Percentiles rank a stretch among this genome's conserved stretches.
Evolutionary conservation across 2,113 vertebrate species (phyloP).

Genomic region (Columba janthina): DNA sequence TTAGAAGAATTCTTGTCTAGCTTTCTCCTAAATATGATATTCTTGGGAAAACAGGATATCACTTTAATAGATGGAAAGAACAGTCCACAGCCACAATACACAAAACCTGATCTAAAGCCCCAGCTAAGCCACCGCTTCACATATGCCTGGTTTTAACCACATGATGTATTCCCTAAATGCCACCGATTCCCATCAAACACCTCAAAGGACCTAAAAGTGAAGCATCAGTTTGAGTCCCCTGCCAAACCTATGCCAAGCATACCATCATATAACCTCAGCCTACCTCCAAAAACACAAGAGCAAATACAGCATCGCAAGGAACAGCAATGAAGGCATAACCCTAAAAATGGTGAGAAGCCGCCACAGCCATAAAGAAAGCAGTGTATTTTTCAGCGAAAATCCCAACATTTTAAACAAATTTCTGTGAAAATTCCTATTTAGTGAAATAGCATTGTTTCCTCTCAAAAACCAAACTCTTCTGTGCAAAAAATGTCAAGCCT

Average conservation of each 20-base stretch:
- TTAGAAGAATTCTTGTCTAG: constrained; percentile 42
- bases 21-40: constrained; percentile 54
- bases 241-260: not conserved
- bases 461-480: not conserved
- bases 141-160: not conserved
- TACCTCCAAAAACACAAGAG: not conserved
- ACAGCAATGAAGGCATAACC: not conserved
- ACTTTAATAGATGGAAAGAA: constrained; percentile 62
- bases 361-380: not conserved
- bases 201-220: not conserved
- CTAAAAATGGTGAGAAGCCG: not conserved
- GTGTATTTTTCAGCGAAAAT: not conserved
- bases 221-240: not conserved
- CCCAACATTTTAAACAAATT: not conserved
- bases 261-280: not conserved
- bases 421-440: not conserved
- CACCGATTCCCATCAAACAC: not conserved
- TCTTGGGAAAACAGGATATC: constrained; percentile 71
- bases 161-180: not conserved
- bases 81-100: constrained; percentile 42
- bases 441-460: not conserved
- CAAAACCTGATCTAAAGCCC: constrained; percentile 48
- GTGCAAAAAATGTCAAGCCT: not conserved
- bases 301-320: not conserved
- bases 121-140: constrained; percentile 7